Evolutionary conservation across 2,888 invertebrate genomes (phyloP), one percentile per base, ranked within the genome.

Genomic region (Charanyca ferruginea): DNA sequence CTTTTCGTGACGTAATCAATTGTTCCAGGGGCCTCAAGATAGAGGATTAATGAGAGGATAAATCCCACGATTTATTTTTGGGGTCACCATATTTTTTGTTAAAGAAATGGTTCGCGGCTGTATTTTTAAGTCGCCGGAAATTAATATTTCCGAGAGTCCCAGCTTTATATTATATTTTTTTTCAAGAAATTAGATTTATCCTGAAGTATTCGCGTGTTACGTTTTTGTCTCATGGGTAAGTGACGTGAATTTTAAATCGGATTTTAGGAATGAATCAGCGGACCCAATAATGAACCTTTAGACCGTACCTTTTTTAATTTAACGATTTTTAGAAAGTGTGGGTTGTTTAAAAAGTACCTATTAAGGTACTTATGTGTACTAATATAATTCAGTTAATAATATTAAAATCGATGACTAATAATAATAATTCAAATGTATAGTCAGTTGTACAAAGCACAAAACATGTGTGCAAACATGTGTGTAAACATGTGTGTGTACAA

Each of bases 121-220:
- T 78, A 81, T 81, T 86, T 83, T 79, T 80, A 80, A 77, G 76
- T 76, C 79, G 47, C 83, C 85, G 89, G 89, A 88, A 88, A 88
- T 88, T 88, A 88, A 84, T 85, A 83, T 86, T 83, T 83, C 81
- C 80, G 79, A 77, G 66, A 68, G 73, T 66, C 64, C 74, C 75
- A 60, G 78, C 75, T 83, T 80, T 72, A 70, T 71, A 53, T 74
- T 69, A 52, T 55, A 64, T 80, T 79, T 72, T 74, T 64, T 69
- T n/a, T 9, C n/a, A 61, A 80, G 73, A 78, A 74, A 77, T 74
- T 70, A 79, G 62, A 77, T 76, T 73, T 63, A 64, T 76, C 47
- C 45, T 42, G 42, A 58, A 58, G 59, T 58, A 60, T 67, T 79
- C 66, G 52, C 59, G 41, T 79, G 61, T 64, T 55, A 57, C 49